Conservation (phyloP, 2,113 vertebrate genomes). For the Oncorhynchus kisutch region DNA sequence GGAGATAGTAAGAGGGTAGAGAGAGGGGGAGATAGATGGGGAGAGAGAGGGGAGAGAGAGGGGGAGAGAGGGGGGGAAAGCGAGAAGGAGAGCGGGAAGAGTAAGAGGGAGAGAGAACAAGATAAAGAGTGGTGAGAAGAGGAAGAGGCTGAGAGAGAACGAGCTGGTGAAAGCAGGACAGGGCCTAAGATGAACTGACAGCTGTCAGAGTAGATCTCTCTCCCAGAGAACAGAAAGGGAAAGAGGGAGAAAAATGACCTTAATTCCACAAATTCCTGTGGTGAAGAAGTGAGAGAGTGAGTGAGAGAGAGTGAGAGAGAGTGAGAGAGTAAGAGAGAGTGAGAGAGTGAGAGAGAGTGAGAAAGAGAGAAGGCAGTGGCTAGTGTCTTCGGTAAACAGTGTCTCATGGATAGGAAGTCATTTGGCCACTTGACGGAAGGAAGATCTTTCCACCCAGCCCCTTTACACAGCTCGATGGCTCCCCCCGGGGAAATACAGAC, state of each 20-base stretch:
- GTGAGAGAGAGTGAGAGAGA: no score
- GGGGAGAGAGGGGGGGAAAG: no score
- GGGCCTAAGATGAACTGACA: constrained; percentile 42
- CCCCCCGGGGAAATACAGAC: not conserved
- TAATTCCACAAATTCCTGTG: constrained; percentile 21
- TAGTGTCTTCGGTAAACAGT: constrained; percentile 4
- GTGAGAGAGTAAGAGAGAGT: not conserved
- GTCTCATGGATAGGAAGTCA: constrained; percentile 24
- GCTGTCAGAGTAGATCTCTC: constrained; percentile 36
- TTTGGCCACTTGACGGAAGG: constrained; percentile 22
- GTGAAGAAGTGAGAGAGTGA: not conserved
- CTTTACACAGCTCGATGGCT: constrained; percentile 15
- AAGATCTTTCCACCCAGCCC: not conserved
- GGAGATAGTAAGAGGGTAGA: no score
- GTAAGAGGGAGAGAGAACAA: not conserved
- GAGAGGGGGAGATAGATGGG: not conserved
- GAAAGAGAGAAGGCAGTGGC: constrained; percentile 3
- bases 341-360: not conserved
- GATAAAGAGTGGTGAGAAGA: not conserved
- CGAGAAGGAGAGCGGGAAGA: no score
- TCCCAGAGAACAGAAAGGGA: constrained; percentile 9
- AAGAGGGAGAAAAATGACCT: constrained; percentile 17
- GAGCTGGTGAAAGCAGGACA: not conserved
- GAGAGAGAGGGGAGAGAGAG: no score
- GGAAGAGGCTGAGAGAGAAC: not conserved